Percentiles rank a stretch among this genome's conserved stretches.
Conservation (phyloP, 2,797 vertebrate genomes). For the Taeniopygia guttata region DNA sequence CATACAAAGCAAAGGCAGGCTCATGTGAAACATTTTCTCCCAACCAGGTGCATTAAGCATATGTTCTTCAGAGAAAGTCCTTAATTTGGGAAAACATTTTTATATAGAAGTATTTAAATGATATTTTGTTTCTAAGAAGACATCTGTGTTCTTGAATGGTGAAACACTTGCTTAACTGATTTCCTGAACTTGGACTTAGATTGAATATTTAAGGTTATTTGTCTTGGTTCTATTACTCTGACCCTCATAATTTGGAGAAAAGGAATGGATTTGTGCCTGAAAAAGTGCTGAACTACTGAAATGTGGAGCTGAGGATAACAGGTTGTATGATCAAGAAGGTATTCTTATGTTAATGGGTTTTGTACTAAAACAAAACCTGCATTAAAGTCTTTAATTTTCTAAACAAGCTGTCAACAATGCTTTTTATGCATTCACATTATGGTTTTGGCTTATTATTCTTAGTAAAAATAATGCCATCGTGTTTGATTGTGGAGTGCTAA, state of each 20-base stretch:
- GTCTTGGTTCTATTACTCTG: neutral
- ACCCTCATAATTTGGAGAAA: neutral
- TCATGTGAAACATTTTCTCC: neutral
- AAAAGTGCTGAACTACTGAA: neutral
- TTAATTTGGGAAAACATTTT: neutral
- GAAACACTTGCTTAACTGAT: neutral
- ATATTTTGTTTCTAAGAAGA: neutral
- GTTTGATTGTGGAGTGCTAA: neutral
- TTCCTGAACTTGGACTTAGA: neutral
- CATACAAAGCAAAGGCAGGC: neutral
- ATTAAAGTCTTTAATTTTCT: conserved; percentile 14
- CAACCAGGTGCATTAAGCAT: neutral
- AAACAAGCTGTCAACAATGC: conserved; percentile 37
- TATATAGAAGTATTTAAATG: neutral
- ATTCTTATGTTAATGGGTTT: neutral
- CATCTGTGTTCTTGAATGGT: neutral
- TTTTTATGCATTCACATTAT: neutral
- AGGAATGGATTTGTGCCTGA: neutral
- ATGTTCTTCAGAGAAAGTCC: neutral
- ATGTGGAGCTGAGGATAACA: neutral
- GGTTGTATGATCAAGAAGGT: neutral
- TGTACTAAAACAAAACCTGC: conserved; percentile 1
- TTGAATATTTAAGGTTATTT: neutral
- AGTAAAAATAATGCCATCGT: neutral
- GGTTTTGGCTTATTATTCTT: conserved; percentile 5